A percentile compares a stretch with the other conserved stretches of the same genome.
phyloP scores from a whole-genome alignment of 1,140 invertebrate genomes.

The Hypothenemus hampei region DNA sequence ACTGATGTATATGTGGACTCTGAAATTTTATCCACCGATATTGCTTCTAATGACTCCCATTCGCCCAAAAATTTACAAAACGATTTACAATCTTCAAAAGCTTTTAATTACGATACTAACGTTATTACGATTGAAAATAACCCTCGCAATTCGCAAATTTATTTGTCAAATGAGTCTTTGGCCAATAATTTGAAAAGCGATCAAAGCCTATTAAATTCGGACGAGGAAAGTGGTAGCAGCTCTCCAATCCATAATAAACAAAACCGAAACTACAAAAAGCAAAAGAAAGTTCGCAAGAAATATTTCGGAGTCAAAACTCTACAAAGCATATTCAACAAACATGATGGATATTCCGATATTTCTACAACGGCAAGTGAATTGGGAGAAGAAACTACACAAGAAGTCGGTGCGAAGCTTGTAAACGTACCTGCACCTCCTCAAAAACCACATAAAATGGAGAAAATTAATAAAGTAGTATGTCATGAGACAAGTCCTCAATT shows the following conservation, averaged over 20 bases:
- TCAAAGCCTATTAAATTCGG: slow-evolving; percentile 43
- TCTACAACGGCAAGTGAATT: slow-evolving; percentile 43
- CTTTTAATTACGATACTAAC: slow-evolving; percentile 25
- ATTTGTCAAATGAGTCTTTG: slow-evolving; percentile 40
- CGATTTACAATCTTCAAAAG: slow-evolving; percentile 9
- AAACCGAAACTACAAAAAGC: slow-evolving; percentile 40
- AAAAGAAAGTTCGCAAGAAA: slow-evolving; percentile 43
- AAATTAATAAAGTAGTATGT: slow-evolving; percentile 20
- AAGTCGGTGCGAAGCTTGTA: background rate
- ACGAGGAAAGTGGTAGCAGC: slow-evolving; percentile 40
- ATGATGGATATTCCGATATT: slow-evolving; percentile 44
- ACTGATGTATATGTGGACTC: slow-evolving; percentile 45
- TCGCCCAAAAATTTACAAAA: slow-evolving; percentile 40
- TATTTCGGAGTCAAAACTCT: slow-evolving; percentile 47
- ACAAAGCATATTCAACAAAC: slow-evolving; percentile 46
- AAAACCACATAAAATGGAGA: slow-evolving; percentile 5
- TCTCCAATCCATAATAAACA: slow-evolving; percentile 42
- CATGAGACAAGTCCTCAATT: slow-evolving; percentile 42
- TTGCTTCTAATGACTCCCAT: slow-evolving; percentile 44
- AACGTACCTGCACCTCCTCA: slow-evolving; percentile 4
- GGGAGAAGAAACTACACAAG: slow-evolving; percentile 32
- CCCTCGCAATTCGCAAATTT: slow-evolving; percentile 24
- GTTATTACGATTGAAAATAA: slow-evolving; percentile 16
- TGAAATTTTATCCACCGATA: slow-evolving; percentile 42
- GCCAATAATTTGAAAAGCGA: slow-evolving; percentile 44